Evolutionary conservation across 2,113 vertebrate species (phyloP), one percentile per base, ranked within the genome.

Genomic region (Pavo muticus): DNA sequence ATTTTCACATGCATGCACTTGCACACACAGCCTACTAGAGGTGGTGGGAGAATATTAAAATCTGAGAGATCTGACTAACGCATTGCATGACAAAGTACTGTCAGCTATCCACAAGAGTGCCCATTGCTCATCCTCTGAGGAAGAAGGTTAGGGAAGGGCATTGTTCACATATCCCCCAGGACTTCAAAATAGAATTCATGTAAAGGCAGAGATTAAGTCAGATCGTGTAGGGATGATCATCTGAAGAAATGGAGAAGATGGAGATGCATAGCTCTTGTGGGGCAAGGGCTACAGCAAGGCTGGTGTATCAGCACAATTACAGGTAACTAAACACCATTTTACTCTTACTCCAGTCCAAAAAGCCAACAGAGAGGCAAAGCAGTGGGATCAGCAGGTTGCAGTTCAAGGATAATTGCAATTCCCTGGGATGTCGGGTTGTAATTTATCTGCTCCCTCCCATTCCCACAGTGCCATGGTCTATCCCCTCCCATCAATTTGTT

Each of bases 361-460:
- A 77, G 48, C 64, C 27, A 56, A 87, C 40, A 25, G 27, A 89
- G 74, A 76, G 14, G 59, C 69, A 89, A 82, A 91, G 30, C 61
- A 61, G 69, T 56, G 21, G 39, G 61, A 93, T 74, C 85, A 88
- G 93, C 89, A 85, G 72, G 72, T 52, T 77, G 52, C 73, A 83
- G 69, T 65, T 92, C 73, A 94, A 91, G 4, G 20, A 39, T 84
- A 91, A 94, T 82, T 80, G 45, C 57, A 74, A 19, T 94, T 90
- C 60, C 45, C 56, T 47, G 23, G 44, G 76, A 75, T 86, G 76
- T 79, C 35, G 69, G 4, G 23, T 32, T 91, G 27, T 37, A 57
- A 86, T 95, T 91, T 88, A 69, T 88, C 91, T 84, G 83, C 61
- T 93, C 94, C 82, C 82, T 96, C 95, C 94, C 81, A 84, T 83